Base-by-base conservation (phyloP, 2,113 vertebrate genomes). In the Laticauda laticaudata region DNA sequence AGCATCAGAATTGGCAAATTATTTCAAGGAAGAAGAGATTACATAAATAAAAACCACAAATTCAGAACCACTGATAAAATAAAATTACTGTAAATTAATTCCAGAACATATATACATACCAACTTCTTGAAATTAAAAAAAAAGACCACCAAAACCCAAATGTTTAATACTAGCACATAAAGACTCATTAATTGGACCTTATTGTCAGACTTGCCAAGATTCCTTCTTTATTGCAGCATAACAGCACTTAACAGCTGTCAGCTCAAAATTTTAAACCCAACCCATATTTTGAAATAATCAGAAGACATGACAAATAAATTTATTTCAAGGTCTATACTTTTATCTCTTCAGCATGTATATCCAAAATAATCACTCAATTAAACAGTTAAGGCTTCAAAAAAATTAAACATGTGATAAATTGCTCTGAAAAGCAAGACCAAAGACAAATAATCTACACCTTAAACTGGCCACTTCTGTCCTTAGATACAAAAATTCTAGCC, bases 361-460 rank as follows among this genome's bases (percentile, higher is more conserved):
- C 87, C 64, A 90, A 81, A 81, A 57, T 93, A 89, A 69, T 45
- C 55, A 95, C 59, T 21, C 54, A 51, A 90, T 51, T 55, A 94
- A 94, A 18, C 93, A 56, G 87, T 90, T 95, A 94, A 92, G 95
- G 87, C 56, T n/a, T 89, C n/a, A 92, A 81, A 34, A 34, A 43
- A 92, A 54, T 14, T 92, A 23, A 26, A 95, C 93, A 93, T 3
- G 45, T 20, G 88, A 93, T 14, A 95, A 0, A 89, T 86, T 34
- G 61, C 93, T 93, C 94, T 96, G 95, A 87, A 95, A 93, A 87
- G 64, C 3, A 89, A 89, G 45, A 14, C 69, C 69, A 94, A 91
- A 95, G 95, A 97, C 89, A 29, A 34, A 92, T 96, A 88, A 29
- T 94, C 92, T 85, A 75, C 53, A 93, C 53, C 86, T 91, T 81